These are phyloP conservation scores for Drosophila differens DNA, from an alignment of 2,888 invertebrate genomes.

Conservation along the genomic window DNA sequence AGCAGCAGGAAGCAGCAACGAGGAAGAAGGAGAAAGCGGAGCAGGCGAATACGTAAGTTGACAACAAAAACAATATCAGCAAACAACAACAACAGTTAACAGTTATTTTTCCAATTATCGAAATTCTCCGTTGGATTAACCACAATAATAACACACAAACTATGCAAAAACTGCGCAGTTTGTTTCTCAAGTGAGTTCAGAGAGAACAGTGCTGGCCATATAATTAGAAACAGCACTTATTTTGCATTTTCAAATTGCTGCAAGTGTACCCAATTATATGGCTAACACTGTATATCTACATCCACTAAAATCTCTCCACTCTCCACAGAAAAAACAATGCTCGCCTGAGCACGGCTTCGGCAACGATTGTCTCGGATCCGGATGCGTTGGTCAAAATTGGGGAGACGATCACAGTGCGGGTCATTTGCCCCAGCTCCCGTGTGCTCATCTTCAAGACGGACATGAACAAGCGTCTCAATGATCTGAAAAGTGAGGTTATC, in stretches of 20 bases:
- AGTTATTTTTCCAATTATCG: conserved; percentile 27
- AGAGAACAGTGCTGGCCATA: background rate
- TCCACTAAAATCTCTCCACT: conserved; percentile 1
- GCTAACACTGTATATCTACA: background rate
- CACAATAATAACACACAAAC: conserved; percentile 45
- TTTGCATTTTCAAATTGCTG: background rate
- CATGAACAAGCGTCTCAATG: conserved; percentile 75
- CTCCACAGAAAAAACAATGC: conserved; percentile 64
- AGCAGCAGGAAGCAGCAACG: conserved; percentile 36
- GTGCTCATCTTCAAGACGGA: conserved; percentile 79
- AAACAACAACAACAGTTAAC: background rate
- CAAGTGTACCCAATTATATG: background rate
- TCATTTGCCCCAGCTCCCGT: conserved; percentile 83
- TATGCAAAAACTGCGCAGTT: conserved; percentile 83
- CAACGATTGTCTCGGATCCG: conserved; percentile 43
- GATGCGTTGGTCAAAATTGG: conserved; percentile 41
- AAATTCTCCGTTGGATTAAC: conserved; percentile 72
- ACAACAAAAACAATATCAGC: conserved; percentile 13
- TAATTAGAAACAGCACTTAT: background rate
- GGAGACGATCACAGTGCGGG: conserved; percentile 78
- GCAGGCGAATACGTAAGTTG: conserved; percentile 76
- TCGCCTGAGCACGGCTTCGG: conserved; percentile 42
- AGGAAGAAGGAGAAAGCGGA: conserved; percentile 33
- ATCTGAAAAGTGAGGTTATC: conserved; percentile 83
- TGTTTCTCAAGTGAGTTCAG: conserved; percentile 78